Conservation (phyloP, 2,113 vertebrate genomes). For the Seriola quinqueradiata region DNA sequence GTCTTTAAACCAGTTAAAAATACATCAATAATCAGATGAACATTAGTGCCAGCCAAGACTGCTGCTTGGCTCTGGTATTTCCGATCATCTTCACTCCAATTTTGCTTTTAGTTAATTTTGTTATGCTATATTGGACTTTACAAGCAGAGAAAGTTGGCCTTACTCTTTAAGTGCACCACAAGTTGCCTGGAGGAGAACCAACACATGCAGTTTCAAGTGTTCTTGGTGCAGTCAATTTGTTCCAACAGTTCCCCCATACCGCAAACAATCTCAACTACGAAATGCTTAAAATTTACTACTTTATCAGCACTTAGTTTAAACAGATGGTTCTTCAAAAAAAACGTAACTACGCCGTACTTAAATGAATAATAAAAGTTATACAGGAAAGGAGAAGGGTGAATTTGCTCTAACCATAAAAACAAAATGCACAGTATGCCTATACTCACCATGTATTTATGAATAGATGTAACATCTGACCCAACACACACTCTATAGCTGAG, state of each 20-base stretch:
- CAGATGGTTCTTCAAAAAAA: background rate
- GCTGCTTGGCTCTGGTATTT: background rate
- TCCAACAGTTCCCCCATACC: background rate
- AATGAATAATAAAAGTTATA: background rate
- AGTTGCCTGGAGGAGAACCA: background rate
- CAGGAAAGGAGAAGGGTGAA: background rate
- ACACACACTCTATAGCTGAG: conserved; percentile 95
- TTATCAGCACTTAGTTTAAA: background rate
- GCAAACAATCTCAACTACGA: background rate
- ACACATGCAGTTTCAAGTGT: background rate
- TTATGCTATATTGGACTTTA: background rate
- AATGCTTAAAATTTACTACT: background rate
- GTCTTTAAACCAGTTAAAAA: background rate
- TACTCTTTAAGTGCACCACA: background rate
- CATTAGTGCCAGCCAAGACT: background rate
- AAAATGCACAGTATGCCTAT: background rate
- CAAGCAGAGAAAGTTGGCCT: background rate
- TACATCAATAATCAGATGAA: background rate
- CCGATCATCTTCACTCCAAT: background rate
- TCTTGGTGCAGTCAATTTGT: background rate
- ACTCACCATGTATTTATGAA: conserved; percentile 94
- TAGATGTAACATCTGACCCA: conserved; percentile 90
- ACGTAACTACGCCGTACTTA: background rate
- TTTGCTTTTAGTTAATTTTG: background rate
- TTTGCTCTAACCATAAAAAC: background rate